Evolutionary conservation across 2,113 vertebrate species (phyloP).

Genomic region (Lepisosteus oculatus): DNA sequence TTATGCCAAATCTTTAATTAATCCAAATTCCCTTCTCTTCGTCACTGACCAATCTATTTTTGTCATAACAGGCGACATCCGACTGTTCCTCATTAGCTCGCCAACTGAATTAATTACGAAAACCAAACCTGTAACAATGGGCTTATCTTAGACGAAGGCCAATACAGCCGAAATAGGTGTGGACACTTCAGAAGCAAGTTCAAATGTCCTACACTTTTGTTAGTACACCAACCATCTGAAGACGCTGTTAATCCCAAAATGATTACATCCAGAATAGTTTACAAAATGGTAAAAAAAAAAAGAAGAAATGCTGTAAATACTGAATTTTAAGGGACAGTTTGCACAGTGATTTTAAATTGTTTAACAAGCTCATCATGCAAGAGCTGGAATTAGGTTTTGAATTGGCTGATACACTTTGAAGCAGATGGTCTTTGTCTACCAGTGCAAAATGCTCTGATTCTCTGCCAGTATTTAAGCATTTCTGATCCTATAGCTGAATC

Average conservation of each 20-base stretch:
- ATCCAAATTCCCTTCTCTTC: too few relatives aligned
- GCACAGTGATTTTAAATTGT: constrained; percentile 49
- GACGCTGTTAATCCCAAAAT: constrained; percentile 55
- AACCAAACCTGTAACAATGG: too few relatives aligned
- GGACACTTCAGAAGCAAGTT: too few relatives aligned
- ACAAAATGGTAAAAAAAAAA: constrained; percentile 41
- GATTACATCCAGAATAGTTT: constrained; percentile 58
- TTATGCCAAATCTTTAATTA: too few relatives aligned
- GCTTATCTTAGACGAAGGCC: too few relatives aligned
- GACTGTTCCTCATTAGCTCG: too few relatives aligned
- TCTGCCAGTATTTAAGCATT: constrained; percentile 17
- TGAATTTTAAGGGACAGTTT: constrained; percentile 41
- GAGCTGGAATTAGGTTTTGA: constrained; percentile 19
- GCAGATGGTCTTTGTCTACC: constrained; percentile 26
- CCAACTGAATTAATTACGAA: too few relatives aligned
- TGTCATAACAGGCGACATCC: too few relatives aligned
- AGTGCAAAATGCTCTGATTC: constrained; percentile 33
- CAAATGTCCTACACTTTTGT: too few relatives aligned
- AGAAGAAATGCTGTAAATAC: constrained; percentile 28
- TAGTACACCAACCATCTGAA: constrained; percentile 35
- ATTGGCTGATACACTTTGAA: constrained; percentile 23
- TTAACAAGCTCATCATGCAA: constrained; percentile 48
- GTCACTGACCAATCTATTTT: too few relatives aligned
- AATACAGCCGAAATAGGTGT: too few relatives aligned
- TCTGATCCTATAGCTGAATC: constrained; percentile 15